Evolutionary conservation across 2,797 vertebrate species (phyloP).

Genomic region (Notolepis coatsorum): DNA sequence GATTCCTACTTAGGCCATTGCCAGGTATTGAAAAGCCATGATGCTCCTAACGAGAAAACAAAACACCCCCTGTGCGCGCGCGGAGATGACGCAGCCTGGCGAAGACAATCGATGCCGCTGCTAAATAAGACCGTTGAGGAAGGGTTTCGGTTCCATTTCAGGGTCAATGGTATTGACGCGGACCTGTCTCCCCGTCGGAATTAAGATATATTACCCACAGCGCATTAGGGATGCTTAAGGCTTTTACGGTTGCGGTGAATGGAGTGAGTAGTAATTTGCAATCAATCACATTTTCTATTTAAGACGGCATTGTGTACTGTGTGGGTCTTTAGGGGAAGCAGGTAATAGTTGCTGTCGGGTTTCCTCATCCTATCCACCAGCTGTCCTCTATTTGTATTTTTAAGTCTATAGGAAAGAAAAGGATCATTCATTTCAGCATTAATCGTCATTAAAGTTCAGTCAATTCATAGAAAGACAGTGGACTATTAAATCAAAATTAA

Average conservation of each 20-base stretch:
- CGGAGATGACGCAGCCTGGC: slow-evolving; percentile 18
- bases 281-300: no score
- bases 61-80: slow-evolving; percentile 12
- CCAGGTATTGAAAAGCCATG: slow-evolving; percentile 28
- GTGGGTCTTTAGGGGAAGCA: neutral
- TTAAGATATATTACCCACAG: slow-evolving; percentile 3
- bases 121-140: slow-evolving; percentile 37
- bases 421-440: no score
- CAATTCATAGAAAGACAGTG: no score
- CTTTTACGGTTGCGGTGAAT: neutral
- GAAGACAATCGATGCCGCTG: slow-evolving; percentile 32
- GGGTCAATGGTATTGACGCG: slow-evolving; percentile 40
- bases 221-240: neutral
- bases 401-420: no score
- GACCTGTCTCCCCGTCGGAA: slow-evolving; percentile 14
- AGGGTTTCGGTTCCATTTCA: slow-evolving; percentile 36
- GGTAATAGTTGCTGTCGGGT: slow-evolving; percentile 3
- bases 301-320: no score
- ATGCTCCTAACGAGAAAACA: slow-evolving; percentile 2
- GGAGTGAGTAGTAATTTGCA: no score
- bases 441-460: no score
- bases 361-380: slow-evolving; percentile 2
- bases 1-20: slow-evolving; percentile 11
- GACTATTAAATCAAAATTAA: no score
- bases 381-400: neutral